A percentile compares a stretch with the other conserved stretches of the same genome.
These are phyloP conservation scores for Ophioninae sp. DNA, from an alignment of 2,888 invertebrate species.

Conservation along the genomic window DNA sequence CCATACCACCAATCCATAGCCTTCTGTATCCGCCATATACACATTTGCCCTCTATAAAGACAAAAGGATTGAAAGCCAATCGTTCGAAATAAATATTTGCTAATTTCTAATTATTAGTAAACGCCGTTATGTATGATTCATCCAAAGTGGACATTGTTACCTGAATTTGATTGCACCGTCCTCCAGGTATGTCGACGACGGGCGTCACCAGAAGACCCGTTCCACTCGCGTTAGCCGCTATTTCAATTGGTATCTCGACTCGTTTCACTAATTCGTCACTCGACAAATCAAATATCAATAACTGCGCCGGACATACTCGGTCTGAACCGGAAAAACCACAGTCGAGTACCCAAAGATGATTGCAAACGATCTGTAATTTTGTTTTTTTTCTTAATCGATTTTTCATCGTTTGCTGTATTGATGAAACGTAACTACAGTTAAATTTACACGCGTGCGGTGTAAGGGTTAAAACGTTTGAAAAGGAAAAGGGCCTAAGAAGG, in stretches of 20 bases:
- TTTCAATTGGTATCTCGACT: slow-evolving; percentile 47
- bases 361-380: slow-evolving; percentile 84
- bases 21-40: slow-evolving; percentile 56
- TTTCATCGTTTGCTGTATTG: not conserved
- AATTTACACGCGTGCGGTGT: not conserved
- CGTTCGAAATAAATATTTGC: not conserved
- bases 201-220: slow-evolving; percentile 59
- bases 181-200: slow-evolving; percentile 31
- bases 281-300: slow-evolving; percentile 86
- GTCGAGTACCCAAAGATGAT: slow-evolving; percentile 87
- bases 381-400: slow-evolving; percentile 3
- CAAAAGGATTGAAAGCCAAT: not conserved
- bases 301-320: slow-evolving; percentile 86
- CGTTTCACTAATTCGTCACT: slow-evolving; percentile 76
- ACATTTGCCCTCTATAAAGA: slow-evolving; percentile 19
- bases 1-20: slow-evolving; percentile 63
- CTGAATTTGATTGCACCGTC: not conserved
- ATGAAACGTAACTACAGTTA: not conserved
- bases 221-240: slow-evolving; percentile 46
- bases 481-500: too few relatives aligned
- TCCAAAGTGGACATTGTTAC: slow-evolving; percentile 2
- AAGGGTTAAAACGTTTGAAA: too few relatives aligned
- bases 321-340: slow-evolving; percentile 84
- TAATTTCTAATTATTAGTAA: not conserved
- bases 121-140: not conserved